phyloP scores from a whole-genome alignment of 2,797 vertebrate species.

The Miichthys miiuy region DNA sequence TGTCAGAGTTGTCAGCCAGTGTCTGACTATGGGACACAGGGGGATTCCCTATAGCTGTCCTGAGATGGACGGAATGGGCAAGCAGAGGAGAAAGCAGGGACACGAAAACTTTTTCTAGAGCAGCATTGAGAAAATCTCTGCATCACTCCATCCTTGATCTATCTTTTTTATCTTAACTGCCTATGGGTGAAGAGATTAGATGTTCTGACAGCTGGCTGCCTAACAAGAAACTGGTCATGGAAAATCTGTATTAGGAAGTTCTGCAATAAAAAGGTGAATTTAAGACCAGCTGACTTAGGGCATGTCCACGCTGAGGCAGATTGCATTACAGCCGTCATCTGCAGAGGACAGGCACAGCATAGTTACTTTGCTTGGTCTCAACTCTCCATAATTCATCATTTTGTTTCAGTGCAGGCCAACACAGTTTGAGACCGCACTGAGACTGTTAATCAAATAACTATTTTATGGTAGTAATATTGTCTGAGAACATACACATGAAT shows the following conservation, averaged over 20 bases:
- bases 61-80: conserved; percentile 17
- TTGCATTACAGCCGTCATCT: background rate
- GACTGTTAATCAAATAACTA: background rate
- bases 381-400: background rate
- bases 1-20: conserved; percentile 67
- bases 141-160: conserved; percentile 6
- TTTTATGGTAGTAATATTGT: background rate
- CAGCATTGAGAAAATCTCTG: conserved; percentile 25
- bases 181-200: conserved; percentile 18
- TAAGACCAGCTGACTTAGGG: background rate
- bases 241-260: conserved; percentile 24
- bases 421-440: background rate
- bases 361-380: background rate
- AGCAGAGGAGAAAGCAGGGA: conserved; percentile 37
- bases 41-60: conserved; percentile 45
- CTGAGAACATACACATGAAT: background rate
- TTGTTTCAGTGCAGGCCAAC: background rate
- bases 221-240: conserved; percentile 22
- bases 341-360: background rate
- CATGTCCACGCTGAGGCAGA: background rate
- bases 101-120: conserved; percentile 37
- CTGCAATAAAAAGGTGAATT: background rate
- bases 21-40: conserved; percentile 55
- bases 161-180: conserved; percentile 7
- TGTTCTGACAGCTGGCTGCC: conserved; percentile 24